Conservation (phyloP, 2,113 vertebrate genomes). For the Glaucomys volans region DNA sequence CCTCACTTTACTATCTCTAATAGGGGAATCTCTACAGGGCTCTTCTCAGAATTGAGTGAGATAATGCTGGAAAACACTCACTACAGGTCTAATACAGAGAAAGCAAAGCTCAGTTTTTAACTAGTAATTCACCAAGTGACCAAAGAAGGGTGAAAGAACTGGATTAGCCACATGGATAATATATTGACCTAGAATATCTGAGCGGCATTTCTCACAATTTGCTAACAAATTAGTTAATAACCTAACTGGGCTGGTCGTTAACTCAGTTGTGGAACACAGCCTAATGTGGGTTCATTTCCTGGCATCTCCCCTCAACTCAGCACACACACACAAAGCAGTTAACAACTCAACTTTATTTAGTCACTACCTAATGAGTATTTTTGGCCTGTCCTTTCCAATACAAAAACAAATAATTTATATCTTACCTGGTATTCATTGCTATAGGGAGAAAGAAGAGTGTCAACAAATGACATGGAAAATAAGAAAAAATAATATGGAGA, state of each 20-base stretch:
- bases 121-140: not conserved
- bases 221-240: not conserved
- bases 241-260: not conserved
- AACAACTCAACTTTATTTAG: not conserved
- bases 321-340: not conserved
- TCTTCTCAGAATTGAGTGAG: not conserved
- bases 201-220: not conserved
- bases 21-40: not conserved
- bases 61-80: not conserved
- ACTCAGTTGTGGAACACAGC: not conserved
- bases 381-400: not conserved
- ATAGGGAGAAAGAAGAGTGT: not conserved
- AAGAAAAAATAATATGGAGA: not conserved
- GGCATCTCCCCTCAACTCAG: too few relatives aligned
- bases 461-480: not conserved
- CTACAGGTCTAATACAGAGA: not conserved
- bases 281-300: not conserved
- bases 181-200: not conserved
- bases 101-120: constrained; percentile 23
- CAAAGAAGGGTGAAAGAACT: not conserved
- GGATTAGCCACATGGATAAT: not conserved
- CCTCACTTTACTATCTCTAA: not conserved
- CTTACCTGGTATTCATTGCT: not conserved
- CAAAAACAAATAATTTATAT: not conserved
- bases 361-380: not conserved